Base-by-base conservation (phyloP, 37 sponge, comb jelly and placozoan genomes). In the Haliclona indistincta region DNA sequence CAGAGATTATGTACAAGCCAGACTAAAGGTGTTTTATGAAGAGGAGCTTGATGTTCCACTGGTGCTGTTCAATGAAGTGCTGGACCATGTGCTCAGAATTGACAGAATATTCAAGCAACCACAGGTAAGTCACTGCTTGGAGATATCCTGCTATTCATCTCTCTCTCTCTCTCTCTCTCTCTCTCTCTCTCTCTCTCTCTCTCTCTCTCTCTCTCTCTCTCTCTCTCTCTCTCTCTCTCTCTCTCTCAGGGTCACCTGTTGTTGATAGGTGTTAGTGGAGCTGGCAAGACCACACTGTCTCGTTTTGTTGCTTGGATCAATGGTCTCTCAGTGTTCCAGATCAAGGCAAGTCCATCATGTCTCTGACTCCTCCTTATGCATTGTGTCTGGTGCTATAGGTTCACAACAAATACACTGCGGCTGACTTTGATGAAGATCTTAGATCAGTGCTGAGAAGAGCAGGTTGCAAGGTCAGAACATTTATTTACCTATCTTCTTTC, bases 221-320 rank as follows among this genome's bases (percentile, higher is more conserved):
- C 60, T 73, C 74, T 73, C 41, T 73, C 74, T 73, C 60, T 73
- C 74, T 73, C 41, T 37, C 74, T 56, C 41, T 55, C 20, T 30
- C 74, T 5, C 49, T 40, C 74, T 54, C 75, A 91, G 73, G 98
- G 98, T 28, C 98, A 97, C 55, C 71, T 97, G 63, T 70, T 97
- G 37, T 68, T 97, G 68, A 97, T 97, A 63, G 98, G 98, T 44
- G 98, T 97, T 38, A 89, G 91, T 81, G 98, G 98, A 62, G 92
- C 95, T 45, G 97, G 97, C 1, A 97, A 97, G 86, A 97, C 98
- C 29, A 97, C 98, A 26, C 81, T 97, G 72, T 94, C 98, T 3
- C 43, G 98, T 13, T 97, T 97, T 76, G 95, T 97, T 32, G 95
- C 98, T 33, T 97, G 98, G 98, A 97, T 97, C 79, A 97, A 97